These are phyloP conservation scores for Sminthurinus signatus DNA, from an alignment of 1,140 invertebrate genomes.

Conservation along the genomic window DNA sequence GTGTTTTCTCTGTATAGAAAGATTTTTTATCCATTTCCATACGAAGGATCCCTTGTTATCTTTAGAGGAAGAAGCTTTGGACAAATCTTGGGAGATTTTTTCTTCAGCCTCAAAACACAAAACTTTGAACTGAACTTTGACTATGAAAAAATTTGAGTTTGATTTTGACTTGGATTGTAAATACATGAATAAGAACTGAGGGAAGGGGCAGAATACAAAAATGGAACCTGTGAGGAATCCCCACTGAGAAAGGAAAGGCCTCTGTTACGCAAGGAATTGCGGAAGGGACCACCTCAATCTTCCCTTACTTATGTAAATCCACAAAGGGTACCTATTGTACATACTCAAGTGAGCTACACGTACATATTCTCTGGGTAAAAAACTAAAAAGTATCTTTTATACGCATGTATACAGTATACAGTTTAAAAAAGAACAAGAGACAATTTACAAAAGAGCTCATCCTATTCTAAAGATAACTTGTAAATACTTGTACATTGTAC, in stretches of 20 bases:
- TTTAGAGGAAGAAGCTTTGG: background rate
- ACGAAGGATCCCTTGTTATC: background rate
- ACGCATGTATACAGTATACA: background rate
- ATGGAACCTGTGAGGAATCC: background rate
- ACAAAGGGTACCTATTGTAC: background rate
- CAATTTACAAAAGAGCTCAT: no score
- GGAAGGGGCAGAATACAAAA: no score
- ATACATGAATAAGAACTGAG: no score
- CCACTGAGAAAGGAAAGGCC: background rate
- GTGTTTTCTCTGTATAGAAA: no score
- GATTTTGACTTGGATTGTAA: no score
- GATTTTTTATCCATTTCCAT: background rate
- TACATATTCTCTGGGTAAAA: no score
- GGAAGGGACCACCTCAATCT: slow-evolving; percentile 2
- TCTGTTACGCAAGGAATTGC: background rate
- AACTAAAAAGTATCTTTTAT: no score
- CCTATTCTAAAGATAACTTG: no score
- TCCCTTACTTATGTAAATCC: background rate
- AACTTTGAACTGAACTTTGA: no score
- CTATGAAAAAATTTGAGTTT: no score
- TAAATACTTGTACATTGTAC: no score
- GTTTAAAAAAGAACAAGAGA: background rate
- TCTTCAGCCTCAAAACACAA: background rate
- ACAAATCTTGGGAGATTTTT: background rate
- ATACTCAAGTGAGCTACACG: background rate